These are phyloP conservation scores for Characodon lateralis DNA, from an alignment of 2,797 vertebrate species.

Conservation along the genomic window DNA sequence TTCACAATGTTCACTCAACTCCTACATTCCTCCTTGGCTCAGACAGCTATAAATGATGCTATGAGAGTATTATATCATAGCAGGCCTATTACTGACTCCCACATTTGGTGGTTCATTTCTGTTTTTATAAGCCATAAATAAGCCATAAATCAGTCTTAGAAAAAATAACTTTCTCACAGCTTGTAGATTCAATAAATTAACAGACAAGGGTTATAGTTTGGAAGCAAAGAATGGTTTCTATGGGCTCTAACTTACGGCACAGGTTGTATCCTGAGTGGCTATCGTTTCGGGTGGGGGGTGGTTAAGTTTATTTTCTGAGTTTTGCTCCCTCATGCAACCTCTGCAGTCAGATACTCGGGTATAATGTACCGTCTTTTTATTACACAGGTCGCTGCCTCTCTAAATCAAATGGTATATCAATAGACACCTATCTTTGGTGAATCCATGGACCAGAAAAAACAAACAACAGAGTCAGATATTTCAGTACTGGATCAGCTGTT, in stretches of 20 bases:
- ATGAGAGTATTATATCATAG: conserved; percentile 11
- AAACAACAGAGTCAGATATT: neutral
- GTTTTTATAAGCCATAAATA: neutral
- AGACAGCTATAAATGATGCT: conserved; percentile 20
- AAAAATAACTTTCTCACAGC: neutral
- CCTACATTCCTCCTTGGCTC: conserved; percentile 13
- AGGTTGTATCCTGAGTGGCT: no score
- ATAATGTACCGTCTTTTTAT: no score
- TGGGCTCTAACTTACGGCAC: no score
- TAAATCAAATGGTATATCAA: no score
- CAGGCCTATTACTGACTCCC: neutral
- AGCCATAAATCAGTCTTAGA: neutral
- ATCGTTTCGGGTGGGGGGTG: no score
- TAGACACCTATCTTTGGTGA: neutral
- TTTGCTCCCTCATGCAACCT: neutral
- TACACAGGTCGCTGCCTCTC: neutral
- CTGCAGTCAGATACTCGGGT: neutral
- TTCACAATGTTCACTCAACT: neutral
- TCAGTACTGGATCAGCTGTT: neutral
- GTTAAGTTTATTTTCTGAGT: neutral
- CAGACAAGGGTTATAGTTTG: no score
- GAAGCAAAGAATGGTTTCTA: no score
- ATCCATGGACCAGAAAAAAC: neutral
- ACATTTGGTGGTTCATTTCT: neutral
- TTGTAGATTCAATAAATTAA: neutral